Conservation (phyloP, 2,797 vertebrate species). For the Benthosema pterotum region DNA sequence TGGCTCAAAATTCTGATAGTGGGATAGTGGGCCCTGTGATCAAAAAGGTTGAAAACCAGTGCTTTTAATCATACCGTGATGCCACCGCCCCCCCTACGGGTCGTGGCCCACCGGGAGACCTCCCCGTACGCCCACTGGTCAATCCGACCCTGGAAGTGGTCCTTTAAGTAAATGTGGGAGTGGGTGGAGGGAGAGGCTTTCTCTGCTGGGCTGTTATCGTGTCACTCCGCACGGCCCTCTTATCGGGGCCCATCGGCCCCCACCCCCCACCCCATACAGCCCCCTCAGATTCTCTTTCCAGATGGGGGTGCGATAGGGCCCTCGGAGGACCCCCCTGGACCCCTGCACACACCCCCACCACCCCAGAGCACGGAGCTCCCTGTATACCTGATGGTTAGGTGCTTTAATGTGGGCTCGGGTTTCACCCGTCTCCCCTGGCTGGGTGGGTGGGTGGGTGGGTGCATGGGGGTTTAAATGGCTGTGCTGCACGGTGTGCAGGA, state of each 20-base stretch:
- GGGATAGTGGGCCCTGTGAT: too few species aligned
- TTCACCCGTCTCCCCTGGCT: slow-evolving; percentile 71
- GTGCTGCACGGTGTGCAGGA: slow-evolving; percentile 66
- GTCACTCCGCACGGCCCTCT: slow-evolving; percentile 72
- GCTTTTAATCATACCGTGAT: too few species aligned
- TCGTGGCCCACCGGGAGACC: too few species aligned
- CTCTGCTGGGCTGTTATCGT: slow-evolving; percentile 69
- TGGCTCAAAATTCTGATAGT: too few species aligned
- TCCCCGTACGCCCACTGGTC: too few species aligned
- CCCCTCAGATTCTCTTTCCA: slow-evolving; percentile 84
- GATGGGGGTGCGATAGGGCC: slow-evolving; percentile 82
- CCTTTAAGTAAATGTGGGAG: too few species aligned
- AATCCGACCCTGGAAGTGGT: too few species aligned
- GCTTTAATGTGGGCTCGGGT: slow-evolving; percentile 78
- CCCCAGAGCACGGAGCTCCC: slow-evolving; percentile 69
- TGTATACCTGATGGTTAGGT: slow-evolving; percentile 74
- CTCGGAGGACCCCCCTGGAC: slow-evolving; percentile 73
- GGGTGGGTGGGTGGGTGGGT: slow-evolving; percentile 47
- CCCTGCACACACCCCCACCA: slow-evolving; percentile 75
- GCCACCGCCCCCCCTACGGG: too few species aligned
- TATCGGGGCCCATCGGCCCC: slow-evolving; percentile 73
- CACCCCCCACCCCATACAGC: too few species aligned
- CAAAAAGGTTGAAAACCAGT: too few species aligned
- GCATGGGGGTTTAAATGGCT: slow-evolving; percentile 19
- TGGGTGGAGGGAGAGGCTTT: slow-evolving; percentile 60